Evolutionary conservation across 2,888 invertebrate genomes (phyloP).

Genomic region (Dynastes grantii): DNA sequence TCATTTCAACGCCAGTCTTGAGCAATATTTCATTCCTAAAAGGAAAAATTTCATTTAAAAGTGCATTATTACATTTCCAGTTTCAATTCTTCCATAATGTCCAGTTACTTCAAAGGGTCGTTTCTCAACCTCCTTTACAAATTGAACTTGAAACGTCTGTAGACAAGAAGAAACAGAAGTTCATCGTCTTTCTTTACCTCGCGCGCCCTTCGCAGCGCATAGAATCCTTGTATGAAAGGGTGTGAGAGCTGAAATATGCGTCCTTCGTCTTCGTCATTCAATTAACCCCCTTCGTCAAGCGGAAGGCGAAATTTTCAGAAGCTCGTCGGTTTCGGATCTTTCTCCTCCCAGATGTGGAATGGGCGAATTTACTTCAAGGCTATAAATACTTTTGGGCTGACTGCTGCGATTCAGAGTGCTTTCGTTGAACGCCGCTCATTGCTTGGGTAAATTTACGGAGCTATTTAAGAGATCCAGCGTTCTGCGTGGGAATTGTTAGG

Average conservation of each 20-base stretch:
- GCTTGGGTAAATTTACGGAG: background rate
- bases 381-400: background rate
- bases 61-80: background rate
- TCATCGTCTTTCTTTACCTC: background rate
- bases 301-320: background rate
- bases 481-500: too few relatives aligned
- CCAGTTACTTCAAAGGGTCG: background rate
- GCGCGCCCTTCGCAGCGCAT: too few relatives aligned
- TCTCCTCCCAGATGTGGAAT: background rate
- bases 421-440: background rate
- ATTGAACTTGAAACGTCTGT: background rate
- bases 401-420: background rate
- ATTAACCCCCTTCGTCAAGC: constrained; percentile 3
- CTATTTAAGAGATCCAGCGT: too few relatives aligned
- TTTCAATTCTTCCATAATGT: constrained; percentile 1
- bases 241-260: constrained; percentile 9
- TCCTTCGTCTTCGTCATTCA: constrained; percentile 16
- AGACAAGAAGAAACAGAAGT: constrained; percentile 13
- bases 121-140: constrained; percentile 10
- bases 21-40: background rate
- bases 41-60: constrained; percentile 1
- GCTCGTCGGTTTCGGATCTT: background rate
- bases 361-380: constrained; percentile 11
- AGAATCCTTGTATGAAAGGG: too few relatives aligned
- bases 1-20: background rate